Conservation (phyloP, 1,140 invertebrate species). For the Fopius arisanus region DNA sequence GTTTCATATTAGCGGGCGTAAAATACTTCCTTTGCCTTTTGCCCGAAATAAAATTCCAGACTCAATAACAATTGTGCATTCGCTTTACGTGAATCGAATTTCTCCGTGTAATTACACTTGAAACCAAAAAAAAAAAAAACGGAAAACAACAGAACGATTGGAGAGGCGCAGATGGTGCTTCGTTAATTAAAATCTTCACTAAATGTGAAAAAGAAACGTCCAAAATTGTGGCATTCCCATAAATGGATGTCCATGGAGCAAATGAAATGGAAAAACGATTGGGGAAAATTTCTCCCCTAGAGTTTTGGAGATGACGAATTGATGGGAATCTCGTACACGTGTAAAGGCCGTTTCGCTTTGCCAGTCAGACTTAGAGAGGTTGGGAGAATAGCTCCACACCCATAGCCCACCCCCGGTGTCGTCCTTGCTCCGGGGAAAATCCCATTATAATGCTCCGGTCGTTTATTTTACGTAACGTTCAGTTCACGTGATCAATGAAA, state of each 20-base stretch:
- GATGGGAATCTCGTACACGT: neutral
- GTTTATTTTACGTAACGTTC: neutral
- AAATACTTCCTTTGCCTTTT: neutral
- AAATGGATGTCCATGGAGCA: neutral
- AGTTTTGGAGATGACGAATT: neutral
- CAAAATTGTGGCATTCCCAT: neutral
- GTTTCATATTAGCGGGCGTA: too few relatives aligned
- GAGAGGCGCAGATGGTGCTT: neutral
- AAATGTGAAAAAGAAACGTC: neutral
- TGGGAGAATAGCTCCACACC: too few relatives aligned
- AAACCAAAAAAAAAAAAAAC: too few relatives aligned
- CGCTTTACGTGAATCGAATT: neutral
- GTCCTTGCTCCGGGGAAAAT: slow-evolving; percentile 9
- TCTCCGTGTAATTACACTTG: neutral
- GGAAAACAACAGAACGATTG: neutral
- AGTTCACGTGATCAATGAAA: slow-evolving; percentile 31
- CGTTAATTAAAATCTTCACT: neutral
- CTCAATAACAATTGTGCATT: neutral
- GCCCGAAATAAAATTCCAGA: neutral
- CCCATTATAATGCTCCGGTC: neutral
- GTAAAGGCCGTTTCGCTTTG: neutral
- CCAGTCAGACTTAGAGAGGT: neutral
- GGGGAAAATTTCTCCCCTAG: neutral
- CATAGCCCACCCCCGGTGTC: neutral
- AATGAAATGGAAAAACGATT: neutral